phyloP scores from a whole-genome alignment of 2,113 vertebrate species.

The Scytalopus superciliaris region DNA sequence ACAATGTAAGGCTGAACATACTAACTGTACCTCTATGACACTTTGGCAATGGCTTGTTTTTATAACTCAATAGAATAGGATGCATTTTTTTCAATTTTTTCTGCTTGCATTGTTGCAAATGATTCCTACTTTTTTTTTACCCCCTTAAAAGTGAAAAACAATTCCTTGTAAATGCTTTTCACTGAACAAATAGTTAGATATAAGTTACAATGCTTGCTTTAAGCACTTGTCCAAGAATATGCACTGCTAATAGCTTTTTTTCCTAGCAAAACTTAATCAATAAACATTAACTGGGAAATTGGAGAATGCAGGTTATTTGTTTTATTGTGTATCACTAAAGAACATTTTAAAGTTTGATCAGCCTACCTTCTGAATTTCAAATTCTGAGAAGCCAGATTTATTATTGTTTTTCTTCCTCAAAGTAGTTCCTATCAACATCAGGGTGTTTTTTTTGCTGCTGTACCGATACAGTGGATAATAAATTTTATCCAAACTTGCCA shows the following conservation, averaged over 20 bases:
- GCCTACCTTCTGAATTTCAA: not conserved
- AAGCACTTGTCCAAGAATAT: not conserved
- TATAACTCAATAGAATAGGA: not conserved
- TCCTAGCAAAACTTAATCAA: slow-evolving; percentile 8
- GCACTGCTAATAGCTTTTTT: not conserved
- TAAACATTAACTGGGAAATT: slow-evolving; percentile 6
- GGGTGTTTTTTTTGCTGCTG: not conserved
- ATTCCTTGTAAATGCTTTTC: not conserved
- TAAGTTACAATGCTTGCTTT: not conserved
- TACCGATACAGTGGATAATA: not conserved
- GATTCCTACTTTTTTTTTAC: not conserved
- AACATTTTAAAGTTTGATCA: not conserved
- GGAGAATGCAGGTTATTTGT: not conserved
- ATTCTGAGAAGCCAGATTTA: not conserved
- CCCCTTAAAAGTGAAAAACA: not conserved
- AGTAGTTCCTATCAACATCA: not conserved
- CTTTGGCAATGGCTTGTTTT: not conserved
- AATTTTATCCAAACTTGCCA: not conserved
- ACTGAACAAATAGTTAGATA: not conserved
- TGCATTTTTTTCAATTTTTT: not conserved
- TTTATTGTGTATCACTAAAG: slow-evolving; percentile 8
- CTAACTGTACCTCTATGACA: not conserved
- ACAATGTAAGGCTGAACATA: not conserved
- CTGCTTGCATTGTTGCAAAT: slow-evolving; percentile 4
- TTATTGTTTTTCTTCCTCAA: not conserved